A percentile compares a stretch with the other conserved stretches of the same genome.
Conservation (phyloP, 1,140 invertebrate genomes). For the Acromyrmex charruanus region DNA sequence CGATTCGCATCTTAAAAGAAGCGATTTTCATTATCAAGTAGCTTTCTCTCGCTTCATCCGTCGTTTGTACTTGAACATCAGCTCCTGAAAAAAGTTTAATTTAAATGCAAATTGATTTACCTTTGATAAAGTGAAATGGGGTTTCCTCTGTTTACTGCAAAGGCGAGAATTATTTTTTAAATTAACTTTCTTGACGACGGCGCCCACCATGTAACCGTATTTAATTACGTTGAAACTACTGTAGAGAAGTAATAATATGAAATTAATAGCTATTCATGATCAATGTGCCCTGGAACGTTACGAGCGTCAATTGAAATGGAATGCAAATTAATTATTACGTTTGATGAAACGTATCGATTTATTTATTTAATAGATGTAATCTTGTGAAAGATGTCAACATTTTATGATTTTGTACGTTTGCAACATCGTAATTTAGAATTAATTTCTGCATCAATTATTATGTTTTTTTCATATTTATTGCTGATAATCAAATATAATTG, state of each 20-base stretch:
- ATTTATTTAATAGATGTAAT: constrained; percentile 28
- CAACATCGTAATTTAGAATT: constrained; percentile 9
- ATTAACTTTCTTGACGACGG: constrained; percentile 34
- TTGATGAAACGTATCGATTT: constrained; percentile 35
- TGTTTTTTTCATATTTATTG: not conserved
- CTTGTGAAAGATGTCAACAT: constrained; percentile 23
- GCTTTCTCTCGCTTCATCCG: constrained; percentile 59
- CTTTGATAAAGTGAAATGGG: constrained; percentile 62
- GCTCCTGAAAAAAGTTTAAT: constrained; percentile 62
- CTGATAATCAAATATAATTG: not conserved
- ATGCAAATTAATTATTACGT: constrained; percentile 52
- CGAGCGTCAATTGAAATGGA: constrained; percentile 34
- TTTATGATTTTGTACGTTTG: constrained; percentile 2
- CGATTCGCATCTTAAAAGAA: constrained; percentile 55
- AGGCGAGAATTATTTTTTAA: constrained; percentile 69
- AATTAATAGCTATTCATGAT: constrained; percentile 52
- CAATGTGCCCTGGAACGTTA: not conserved
- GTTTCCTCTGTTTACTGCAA: constrained; percentile 33
- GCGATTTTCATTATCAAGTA: constrained; percentile 65
- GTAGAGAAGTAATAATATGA: constrained; percentile 49
- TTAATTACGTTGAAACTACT: constrained; percentile 38
- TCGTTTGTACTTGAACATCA: constrained; percentile 54
- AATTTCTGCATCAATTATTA: constrained; percentile 29
- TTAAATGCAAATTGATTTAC: constrained; percentile 77
- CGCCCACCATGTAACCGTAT: constrained; percentile 30